Conservation (phyloP, 1,140 invertebrate species). For the Neodiprion pinetum region DNA sequence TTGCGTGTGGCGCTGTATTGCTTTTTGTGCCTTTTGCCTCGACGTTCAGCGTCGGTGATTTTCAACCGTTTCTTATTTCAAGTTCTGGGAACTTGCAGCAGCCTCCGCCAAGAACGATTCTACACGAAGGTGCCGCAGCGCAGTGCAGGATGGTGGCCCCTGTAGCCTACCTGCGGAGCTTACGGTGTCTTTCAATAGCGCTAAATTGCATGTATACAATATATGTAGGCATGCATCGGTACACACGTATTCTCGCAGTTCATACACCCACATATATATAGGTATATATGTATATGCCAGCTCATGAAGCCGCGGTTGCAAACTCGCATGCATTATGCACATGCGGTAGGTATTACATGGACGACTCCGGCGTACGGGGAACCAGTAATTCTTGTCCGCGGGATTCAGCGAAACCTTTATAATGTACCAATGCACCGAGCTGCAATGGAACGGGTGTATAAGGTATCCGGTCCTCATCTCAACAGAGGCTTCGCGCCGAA, state of each 20-base stretch:
- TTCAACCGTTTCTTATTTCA: slow-evolving; percentile 31
- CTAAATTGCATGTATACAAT: neutral
- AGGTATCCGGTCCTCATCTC: slow-evolving; percentile 18
- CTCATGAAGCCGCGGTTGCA: neutral
- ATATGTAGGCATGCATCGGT: neutral
- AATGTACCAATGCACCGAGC: too few relatives aligned
- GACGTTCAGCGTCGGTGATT: slow-evolving; percentile 24
- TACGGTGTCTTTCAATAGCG: neutral
- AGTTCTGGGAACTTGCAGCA: slow-evolving; percentile 29
- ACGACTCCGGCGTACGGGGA: too few relatives aligned
- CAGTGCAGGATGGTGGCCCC: neutral
- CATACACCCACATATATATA: neutral
- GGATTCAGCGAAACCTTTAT: too few relatives aligned
- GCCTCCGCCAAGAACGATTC: neutral
- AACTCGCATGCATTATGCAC: neutral
- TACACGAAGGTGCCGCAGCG: neutral
- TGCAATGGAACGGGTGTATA: slow-evolving; percentile 18
- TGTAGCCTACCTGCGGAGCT: neutral
- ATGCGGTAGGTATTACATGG: too few relatives aligned
- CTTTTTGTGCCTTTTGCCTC: neutral
- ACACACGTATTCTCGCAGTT: too few relatives aligned
- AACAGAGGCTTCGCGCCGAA: slow-evolving; percentile 12
- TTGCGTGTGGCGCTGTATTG: neutral
- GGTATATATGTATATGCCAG: neutral
- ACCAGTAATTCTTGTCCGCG: too few relatives aligned